Evolutionary conservation across 2,113 vertebrate genomes (phyloP), one percentile per base, ranked within the genome.

Genomic region (Ramphastos sulfuratus): DNA sequence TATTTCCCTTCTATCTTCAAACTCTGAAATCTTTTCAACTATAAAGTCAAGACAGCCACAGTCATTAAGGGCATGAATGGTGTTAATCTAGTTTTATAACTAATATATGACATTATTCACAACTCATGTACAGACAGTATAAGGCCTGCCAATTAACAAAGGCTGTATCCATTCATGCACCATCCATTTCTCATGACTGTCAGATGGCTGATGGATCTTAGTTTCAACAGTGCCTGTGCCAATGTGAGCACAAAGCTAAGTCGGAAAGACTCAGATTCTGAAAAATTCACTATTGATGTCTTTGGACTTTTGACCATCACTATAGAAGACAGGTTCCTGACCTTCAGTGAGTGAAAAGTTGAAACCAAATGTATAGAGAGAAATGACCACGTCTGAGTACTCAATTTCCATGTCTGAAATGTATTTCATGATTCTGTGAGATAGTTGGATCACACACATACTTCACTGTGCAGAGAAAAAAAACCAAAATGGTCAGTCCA

Each of bases 391-490:
- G 4, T 15, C 5, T 55, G 10, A 66, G 3, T 10, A n/a, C 7
- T 76, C 69, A 2, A 2, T 65, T 89, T 60, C 30, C 16, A 18
- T 12, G 6, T 15, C 52, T 58, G 25, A 60, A 44, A 37, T 23
- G 2, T 31, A n/a, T 85, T 54, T 54, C 23, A 28, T 44, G 35
- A 7, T 82, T 75, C n/a, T 58, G 11, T 65, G 23, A 66, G 6
- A 7, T 69, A 25, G 10, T 4, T 70, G n/a, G 28, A 4, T 78
- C 13, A 27, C 19, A 5, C 1, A 28, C 0, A 0, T 23, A 33
- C 46, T 30, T 33, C 6, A 12, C 19, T 72, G 27, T 33, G 13
- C 37, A 50, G 30, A 15, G 16, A 46, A 42, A 42, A 42, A 42
- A 42, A 42, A 35, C n/a, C n/a, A n/a, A n/a, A 67, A 48, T 5